phyloP scores from a whole-genome alignment of 2,113 vertebrate genomes.

The Bufo bufo region DNA sequence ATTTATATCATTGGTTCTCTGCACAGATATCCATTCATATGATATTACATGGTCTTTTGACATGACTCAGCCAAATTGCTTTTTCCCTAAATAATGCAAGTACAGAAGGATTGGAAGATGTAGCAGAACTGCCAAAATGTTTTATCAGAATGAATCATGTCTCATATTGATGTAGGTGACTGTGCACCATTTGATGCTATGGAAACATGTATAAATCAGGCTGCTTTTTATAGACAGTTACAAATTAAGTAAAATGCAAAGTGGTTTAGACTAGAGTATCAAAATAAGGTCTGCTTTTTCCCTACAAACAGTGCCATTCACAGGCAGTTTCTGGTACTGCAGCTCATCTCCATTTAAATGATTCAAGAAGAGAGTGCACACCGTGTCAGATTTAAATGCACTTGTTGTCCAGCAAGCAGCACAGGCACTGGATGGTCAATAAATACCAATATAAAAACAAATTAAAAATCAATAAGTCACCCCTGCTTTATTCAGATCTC shows the following conservation, averaged over 20 bases:
- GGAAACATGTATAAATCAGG: conserved; percentile 26
- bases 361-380: neutral
- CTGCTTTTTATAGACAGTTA: neutral
- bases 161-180: neutral
- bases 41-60: neutral
- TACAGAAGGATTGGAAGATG: neutral
- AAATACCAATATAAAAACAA: no score
- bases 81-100: neutral
- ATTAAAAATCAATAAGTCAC: no score
- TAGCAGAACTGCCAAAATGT: neutral
- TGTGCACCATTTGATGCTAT: conserved; percentile 2
- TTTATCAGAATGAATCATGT: neutral
- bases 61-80: conserved; percentile 1
- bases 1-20: neutral
- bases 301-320: neutral
- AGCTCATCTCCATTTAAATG: neutral
- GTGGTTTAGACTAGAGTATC: neutral
- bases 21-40: neutral
- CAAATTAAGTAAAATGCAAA: neutral
- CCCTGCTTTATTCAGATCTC: no score
- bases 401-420: neutral
- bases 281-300: neutral
- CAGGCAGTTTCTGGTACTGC: neutral
- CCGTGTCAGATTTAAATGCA: neutral
- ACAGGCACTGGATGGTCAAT: no score